Evolutionary conservation across 2,797 vertebrate species (phyloP), one percentile per base, ranked within the genome.

Genomic region (Nannoperca obscura): DNA sequence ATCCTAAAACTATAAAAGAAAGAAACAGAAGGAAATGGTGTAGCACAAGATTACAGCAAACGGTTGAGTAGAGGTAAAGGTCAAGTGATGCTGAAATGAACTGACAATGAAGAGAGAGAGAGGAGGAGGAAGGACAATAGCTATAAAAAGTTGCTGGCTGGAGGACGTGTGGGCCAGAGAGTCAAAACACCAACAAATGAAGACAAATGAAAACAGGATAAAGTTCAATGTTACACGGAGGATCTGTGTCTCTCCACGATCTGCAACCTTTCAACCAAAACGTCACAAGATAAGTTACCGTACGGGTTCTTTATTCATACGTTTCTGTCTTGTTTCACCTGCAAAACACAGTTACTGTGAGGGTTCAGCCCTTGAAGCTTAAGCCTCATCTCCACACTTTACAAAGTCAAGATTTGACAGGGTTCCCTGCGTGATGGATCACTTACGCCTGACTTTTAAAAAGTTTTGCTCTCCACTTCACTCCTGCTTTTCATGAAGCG

Each of bases 401-500:
- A 50, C 27, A 5, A 67, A 64, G 60, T 32, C 36, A 53, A 57
- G 32, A 50, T 42, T 7, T 52, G 27, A 59, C 59, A 44, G 27
- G 0, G 0, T 27, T 42, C 42, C 13, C 34, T 24, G 5, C 9
- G 10, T 62, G 50, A 85, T 22, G 12, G 27, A 81, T 74, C 19
- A 46, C 58, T 58, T 3, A 0, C 3, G 44, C 63, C 76, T 24
- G 63, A 22, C 42, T 44, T 44, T 40, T 40, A 40, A 30, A 80
- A 76, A 72, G 15, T 79, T 69, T 32, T 49, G n/a, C 62, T 22
- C 17, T 27, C 24, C 24, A 27, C 24, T 27, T 27, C 24, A 27
- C 58, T 61, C 6, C 17, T 49, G 24, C 27, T 38, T 65, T 83
- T 81, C 49, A 74, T 69, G 58, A 82, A 83, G 13, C 34, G 46